Conservation (phyloP, 2,888 invertebrate genomes). For the Horisme vitalbata region DNA sequence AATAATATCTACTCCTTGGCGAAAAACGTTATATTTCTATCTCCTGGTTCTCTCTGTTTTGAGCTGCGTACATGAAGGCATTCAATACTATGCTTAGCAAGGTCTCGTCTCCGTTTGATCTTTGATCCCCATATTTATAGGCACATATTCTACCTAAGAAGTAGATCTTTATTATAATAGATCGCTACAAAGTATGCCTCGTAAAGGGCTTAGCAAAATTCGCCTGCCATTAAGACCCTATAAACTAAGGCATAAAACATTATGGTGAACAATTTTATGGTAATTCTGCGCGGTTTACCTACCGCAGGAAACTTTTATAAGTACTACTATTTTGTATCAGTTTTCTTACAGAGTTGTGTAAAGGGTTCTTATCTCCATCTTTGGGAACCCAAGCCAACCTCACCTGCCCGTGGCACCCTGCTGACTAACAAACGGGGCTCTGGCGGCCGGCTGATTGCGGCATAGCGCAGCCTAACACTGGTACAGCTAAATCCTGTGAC, state of each 20-base stretch:
- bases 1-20: no score
- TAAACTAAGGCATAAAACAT: constrained; percentile 44
- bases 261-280: constrained; percentile 38
- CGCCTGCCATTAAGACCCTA: constrained; percentile 41
- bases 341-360: constrained; percentile 10
- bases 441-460: no score
- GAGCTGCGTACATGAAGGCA: not conserved
- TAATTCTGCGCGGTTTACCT: constrained; percentile 34
- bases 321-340: constrained; percentile 25
- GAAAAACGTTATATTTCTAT: no score
- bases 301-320: constrained; percentile 29
- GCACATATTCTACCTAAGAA: constrained; percentile 15
- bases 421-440: no score
- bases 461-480: no score
- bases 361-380: no score
- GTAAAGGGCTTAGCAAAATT: constrained; percentile 35
- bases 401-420: no score
- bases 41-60: no score
- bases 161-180: constrained; percentile 21
- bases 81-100: constrained; percentile 1
- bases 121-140: constrained; percentile 17
- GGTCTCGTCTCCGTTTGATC: constrained; percentile 21
- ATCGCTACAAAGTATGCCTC: constrained; percentile 28
- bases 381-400: no score
- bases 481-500: no score